These are phyloP conservation scores for Catonia carolina DNA, from an alignment of 2,888 invertebrate species.

Conservation along the genomic window DNA sequence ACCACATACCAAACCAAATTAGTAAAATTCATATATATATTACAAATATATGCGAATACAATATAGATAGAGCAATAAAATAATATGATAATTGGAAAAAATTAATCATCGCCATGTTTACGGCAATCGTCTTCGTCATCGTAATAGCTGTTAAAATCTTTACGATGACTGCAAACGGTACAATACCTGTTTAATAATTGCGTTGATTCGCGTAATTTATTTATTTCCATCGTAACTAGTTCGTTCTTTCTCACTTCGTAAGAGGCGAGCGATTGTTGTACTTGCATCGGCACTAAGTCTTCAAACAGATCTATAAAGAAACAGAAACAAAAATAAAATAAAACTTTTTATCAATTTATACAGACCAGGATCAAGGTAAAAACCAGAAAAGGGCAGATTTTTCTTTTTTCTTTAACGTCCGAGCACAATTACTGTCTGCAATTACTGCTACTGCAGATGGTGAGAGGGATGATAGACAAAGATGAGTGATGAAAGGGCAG, in stretches of 20 bases:
- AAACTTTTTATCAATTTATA: not conserved
- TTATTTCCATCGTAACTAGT: conserved; percentile 77
- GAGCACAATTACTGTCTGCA: too few species aligned
- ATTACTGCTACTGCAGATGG: too few species aligned
- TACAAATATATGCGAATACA: too few species aligned
- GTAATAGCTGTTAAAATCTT: too few species aligned
- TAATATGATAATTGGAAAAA: too few species aligned
- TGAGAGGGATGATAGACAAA: too few species aligned
- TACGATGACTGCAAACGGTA: not conserved
- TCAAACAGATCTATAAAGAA: conserved; percentile 69
- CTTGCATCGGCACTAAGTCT: conserved; percentile 78
- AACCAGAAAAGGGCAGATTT: conserved; percentile 5
- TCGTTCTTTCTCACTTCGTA: conserved; percentile 82
- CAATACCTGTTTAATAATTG: conserved; percentile 71
- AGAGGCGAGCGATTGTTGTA: conserved; percentile 83
- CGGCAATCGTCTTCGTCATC: too few species aligned
- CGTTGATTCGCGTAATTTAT: conserved; percentile 80
- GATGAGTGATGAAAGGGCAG: too few species aligned
- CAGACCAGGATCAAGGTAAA: not conserved
- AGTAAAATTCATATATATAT: not conserved
- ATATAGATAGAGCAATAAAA: too few species aligned
- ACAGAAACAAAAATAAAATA: not conserved
- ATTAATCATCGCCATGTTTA: too few species aligned
- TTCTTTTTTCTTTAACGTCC: too few species aligned
- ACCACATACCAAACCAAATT: not conserved